Base-by-base conservation (phyloP, 2,888 invertebrate genomes). In the Calameuta idolon region DNA sequence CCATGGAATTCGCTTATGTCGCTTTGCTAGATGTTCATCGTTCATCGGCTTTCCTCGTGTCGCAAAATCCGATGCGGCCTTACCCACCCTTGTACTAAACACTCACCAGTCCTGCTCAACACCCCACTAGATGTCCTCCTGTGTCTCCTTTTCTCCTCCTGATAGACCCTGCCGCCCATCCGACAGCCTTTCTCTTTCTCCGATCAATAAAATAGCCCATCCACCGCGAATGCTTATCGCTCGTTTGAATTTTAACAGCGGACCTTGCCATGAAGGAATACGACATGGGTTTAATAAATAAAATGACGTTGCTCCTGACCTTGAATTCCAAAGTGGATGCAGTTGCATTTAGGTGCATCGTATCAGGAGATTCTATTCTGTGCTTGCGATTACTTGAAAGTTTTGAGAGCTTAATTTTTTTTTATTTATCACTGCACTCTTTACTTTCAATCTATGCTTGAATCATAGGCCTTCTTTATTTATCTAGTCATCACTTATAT, bases 121-220 rank as follows among this genome's bases (percentile, higher is more conserved):
- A 75, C 77, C 75, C 76, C 74, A 30, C 34, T 37, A 71, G 35
- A 74, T 40, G 76, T 78, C 71, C 73, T 33, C 78, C 73, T 69
- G 75, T 75, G 75, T 75, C 77, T 79, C 76, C 69, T 69, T 73
- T 80, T 78, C 73, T 77, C 69, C 74, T 82, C 82, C 79, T 78
- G 82, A 81, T 82, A 74, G 83, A 81, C 83, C 81, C 83, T 82
- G 81, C 81, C 82, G 69, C 81, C 82, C 81, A 81, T 81, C 79
- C 23, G 23, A 79, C 74, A 76, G 81, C 80, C 84, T 87, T 87
- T 86, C 88, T 87, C 85, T 87, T 87, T 86, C 88, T 85, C 84
- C 89, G 90, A 91, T 91, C 91, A 90, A 90, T 91, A 90, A 90
- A 89, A 89, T 86, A 87, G 87, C 85, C 88, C 87, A 89, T 89